Evolutionary conservation across 2,888 invertebrate species (phyloP), one percentile per base, ranked within the genome.

Genomic region (Neoitamus cyanurus): DNA sequence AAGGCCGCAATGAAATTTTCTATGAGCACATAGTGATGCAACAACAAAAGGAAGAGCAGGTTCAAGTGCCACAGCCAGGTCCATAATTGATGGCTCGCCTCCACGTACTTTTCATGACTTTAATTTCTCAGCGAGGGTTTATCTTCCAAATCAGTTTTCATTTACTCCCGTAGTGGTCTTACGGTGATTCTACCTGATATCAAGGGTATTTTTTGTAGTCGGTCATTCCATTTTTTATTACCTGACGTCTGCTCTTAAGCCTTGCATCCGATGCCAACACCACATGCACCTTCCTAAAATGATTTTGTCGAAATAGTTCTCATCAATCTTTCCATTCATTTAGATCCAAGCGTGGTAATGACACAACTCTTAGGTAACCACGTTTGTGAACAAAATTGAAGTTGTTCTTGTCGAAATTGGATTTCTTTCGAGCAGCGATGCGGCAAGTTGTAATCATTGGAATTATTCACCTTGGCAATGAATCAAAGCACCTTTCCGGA

Each of bases 31-130:
- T 3, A 9, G 25, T 58, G 58, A 58, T 58, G 58, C 58, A 58
- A 58, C 58, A 58, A 58, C 58, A 58, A 58, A 58, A 58, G 58
- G 20, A 58, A 58, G 20, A 25, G 25, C 58, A 58, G 58, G 58
- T 58, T 58, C 58, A 58, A 58, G 58, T 58, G 58, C 58, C 58
- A 58, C 58, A 58, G 58, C 58, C 58, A 58, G 58, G 58, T 58
- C 58, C 58, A 58, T 25, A 58, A 58, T 58, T 58, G 58, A 58
- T 58, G 58, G 58, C 58, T 58, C 58, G 25, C 58, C 25, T 15
- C 58, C 58, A 58, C 58, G 58, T 58, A 58, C 58, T 58, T 58
- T 58, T 58, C 58, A 58, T 58, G 58, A 58, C 25, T 58, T 58
- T 58, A 58, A 58, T 58, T 58, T 58, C 58, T 58, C 58, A 20